Evolutionary conservation across 2,797 vertebrate genomes (phyloP).

Genomic region (Semotilus atromaculatus): DNA sequence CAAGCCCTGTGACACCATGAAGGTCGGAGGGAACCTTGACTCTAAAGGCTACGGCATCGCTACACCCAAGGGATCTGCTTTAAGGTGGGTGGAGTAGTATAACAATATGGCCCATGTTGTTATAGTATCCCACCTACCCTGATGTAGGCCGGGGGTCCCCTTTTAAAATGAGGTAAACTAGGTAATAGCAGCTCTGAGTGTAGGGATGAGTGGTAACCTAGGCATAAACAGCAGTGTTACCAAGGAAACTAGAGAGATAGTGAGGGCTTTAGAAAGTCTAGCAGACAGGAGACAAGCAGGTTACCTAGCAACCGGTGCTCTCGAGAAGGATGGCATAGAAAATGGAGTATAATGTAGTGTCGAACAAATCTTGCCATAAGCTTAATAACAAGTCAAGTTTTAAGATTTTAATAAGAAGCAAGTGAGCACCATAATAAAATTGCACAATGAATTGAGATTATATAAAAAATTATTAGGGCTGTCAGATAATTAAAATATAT

Average conservation of each 20-base stretch:
- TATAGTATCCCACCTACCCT: conserved; percentile 99
- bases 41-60: conserved; percentile 99
- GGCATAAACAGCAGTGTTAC: conserved; percentile 42
- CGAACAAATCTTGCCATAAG: not conserved
- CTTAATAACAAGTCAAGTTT: not conserved
- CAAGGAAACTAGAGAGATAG: conserved; percentile 42
- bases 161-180: conserved; percentile 63
- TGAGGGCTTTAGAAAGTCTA: conserved; percentile 38
- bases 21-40: conserved; percentile 98
- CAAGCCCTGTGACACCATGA: conserved; percentile 99
- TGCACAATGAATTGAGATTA: not conserved
- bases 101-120: conserved; percentile 98
- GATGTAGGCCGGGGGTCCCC: conserved; percentile 79
- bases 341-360: not conserved
- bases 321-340: conserved; percentile 7
- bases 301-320: conserved; percentile 36
- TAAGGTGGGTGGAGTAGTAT: conserved; percentile 99
- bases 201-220: conserved; percentile 44
- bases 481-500: conserved; percentile 4
- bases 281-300: conserved; percentile 40
- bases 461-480: not conserved
- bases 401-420: conserved; percentile 14
- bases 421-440: conserved; percentile 1
- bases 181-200: conserved; percentile 47
- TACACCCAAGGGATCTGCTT: conserved; percentile 98